Base-by-base conservation (phyloP, 2,113 vertebrate species). In the Notarius quadriscutis region DNA sequence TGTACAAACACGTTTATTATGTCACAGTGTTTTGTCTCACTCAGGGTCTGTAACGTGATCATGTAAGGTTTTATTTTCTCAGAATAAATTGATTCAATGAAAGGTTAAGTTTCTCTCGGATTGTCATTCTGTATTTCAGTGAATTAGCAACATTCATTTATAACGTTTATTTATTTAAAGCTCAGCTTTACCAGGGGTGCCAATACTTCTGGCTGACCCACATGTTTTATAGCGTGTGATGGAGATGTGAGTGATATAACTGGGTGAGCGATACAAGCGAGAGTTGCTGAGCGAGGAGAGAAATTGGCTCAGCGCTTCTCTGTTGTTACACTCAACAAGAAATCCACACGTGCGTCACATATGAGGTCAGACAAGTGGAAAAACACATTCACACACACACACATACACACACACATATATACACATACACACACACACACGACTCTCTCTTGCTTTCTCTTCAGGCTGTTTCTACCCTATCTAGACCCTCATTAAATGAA, bases 291-390 rank as follows among this genome's bases (percentile, higher is more conserved):
- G 11, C 1, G 18, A 51, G 50, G 25, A n/a, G 51, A 27, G 77
- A 15, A 57, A 30, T 17, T 2, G 51, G 53, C 25, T 79, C 18
- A 7, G 12, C 3, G 25, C 14, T 0, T 57, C 53, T 27, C 51
- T 57, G 50, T 53, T 78, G 77, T 57, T 53, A 79, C 80, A 72
- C 80, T 27, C 81, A 22, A 57, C 69, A 71, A 74, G 81, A 77
- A 87, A 67, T 55, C 63, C 14, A 60, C 77, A 89, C 88, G 60
- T 87, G 86, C 85, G 30, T 22, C 27, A 75, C 86, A 83, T 80
- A 71, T 87, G 89, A 87, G 79, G 53, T 87, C 86, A 87, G 81
- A 79, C 74, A 87, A 85, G 78, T 85, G 86, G 88, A 81, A 82
- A 84, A 58, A 41, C 60, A 51, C 55, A n/a, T 22, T 27, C 63